These are phyloP conservation scores for Ambastaia sidthimunki DNA, from an alignment of 2,797 vertebrate species.

Conservation along the genomic window DNA sequence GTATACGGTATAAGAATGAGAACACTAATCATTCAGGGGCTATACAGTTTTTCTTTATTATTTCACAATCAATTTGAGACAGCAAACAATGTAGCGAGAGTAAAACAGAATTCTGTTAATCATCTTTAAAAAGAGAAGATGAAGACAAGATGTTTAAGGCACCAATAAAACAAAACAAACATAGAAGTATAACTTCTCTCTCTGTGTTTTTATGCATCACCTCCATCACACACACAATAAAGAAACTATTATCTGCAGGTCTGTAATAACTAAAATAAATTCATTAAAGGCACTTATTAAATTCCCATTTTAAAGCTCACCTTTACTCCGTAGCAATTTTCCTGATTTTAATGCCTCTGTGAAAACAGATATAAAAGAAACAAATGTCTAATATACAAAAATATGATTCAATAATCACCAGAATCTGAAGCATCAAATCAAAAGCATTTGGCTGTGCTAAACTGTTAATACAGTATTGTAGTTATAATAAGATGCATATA, in stretches of 20 bases:
- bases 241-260: slow-evolving; percentile 1
- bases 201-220: not conserved
- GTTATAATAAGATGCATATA: slow-evolving; percentile 14
- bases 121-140: slow-evolving; percentile 17
- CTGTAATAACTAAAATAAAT: slow-evolving; percentile 3
- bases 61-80: slow-evolving; percentile 24
- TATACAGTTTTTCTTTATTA: slow-evolving; percentile 14
- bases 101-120: slow-evolving; percentile 26
- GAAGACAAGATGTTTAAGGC: slow-evolving; percentile 22
- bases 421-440: no score
- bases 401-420: slow-evolving; percentile 34
- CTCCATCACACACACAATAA: not conserved
- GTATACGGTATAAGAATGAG: no score
- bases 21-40: not conserved
- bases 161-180: slow-evolving; percentile 28
- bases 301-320: slow-evolving; percentile 20
- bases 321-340: slow-evolving; percentile 25
- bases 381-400: slow-evolving; percentile 8
- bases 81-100: not conserved
- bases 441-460: slow-evolving; percentile 31
- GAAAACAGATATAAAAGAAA: slow-evolving; percentile 17
- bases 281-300: slow-evolving; percentile 40
- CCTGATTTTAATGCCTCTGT: slow-evolving; percentile 33
- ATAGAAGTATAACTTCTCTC: not conserved
- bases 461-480: slow-evolving; percentile 18